phyloP scores from a whole-genome alignment of 1,140 invertebrate genomes.

The Drosophila triauraria region DNA sequence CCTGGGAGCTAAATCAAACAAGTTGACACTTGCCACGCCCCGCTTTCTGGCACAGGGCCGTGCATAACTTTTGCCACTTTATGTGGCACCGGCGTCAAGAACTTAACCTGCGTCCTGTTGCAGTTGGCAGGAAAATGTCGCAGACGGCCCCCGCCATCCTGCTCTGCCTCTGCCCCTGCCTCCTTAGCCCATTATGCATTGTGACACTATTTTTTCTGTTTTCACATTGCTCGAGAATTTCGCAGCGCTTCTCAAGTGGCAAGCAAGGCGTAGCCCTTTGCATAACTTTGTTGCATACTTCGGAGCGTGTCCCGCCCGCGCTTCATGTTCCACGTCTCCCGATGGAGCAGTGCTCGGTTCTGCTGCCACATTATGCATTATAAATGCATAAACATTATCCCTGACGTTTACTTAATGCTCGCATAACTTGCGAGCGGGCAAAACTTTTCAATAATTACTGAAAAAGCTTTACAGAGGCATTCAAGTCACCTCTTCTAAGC shows the following conservation, averaged over 20 bases:
- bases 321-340: slow-evolving; percentile 21
- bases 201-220: slow-evolving; percentile 59
- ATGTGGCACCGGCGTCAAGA: slow-evolving; percentile 75
- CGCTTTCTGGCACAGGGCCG: slow-evolving; percentile 43
- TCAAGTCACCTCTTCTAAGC: not conserved
- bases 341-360: not conserved
- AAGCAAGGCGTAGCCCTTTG: slow-evolving; percentile 67
- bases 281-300: slow-evolving; percentile 81
- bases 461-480: slow-evolving; percentile 30
- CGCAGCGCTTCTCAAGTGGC: slow-evolving; percentile 71
- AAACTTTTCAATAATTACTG: slow-evolving; percentile 67
- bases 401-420: slow-evolving; percentile 77
- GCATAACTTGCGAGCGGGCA: slow-evolving; percentile 55
- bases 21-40: slow-evolving; percentile 72
- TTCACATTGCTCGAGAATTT: slow-evolving; percentile 43
- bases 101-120: slow-evolving; percentile 81
- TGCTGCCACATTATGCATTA: slow-evolving; percentile 66
- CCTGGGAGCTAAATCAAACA: slow-evolving; percentile 72
- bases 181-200: slow-evolving; percentile 73
- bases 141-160: slow-evolving; percentile 25
- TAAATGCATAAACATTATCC: slow-evolving; percentile 78
- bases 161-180: slow-evolving; percentile 12
- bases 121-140: slow-evolving; percentile 64
- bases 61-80: slow-evolving; percentile 78
- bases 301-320: slow-evolving; percentile 42